Base-by-base conservation (phyloP, 2,888 invertebrate genomes). In the Gasteruption jaculator region DNA sequence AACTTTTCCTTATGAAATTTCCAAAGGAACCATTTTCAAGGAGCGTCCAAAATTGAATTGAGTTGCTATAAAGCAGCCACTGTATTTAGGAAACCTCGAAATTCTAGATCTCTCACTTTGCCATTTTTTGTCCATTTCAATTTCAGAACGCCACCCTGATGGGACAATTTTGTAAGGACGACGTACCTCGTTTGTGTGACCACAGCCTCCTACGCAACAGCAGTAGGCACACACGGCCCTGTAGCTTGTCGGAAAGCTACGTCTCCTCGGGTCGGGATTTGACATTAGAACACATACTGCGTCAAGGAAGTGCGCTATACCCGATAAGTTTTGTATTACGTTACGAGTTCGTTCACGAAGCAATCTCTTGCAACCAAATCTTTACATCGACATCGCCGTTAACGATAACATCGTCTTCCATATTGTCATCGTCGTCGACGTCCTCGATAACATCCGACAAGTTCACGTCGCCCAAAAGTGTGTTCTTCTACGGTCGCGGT, bases 401-500 rank as follows among this genome's bases (percentile, higher is more conserved):
- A 38, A 32, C 52, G 4, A n/a, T n/a, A n/a, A 33, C 51, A 2
- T 46, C 44, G n/a, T 40, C 45, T 11, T 36, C 40, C 3, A 36
- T 49, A 5, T 16, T 30, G 3, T 26, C 41, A 40, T 46, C 52
- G 11, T n/a, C 43, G 1, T 48, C 46, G 5, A 26, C 44, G 6
- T 43, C 43, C 4, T 46, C 49, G 2, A 46, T 51, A 14, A 61
- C 62, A 12, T 45, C 76, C 10, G 82, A 84, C 11, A 74, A 77
- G 56, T 85, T 88, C 65, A 79, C 81, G 62, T 86, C 87, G 19
- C 87, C 88, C 5, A 78, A 82, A 56, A 87, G 86, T 54, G 86
- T 88, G 38, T 89, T 90, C 71, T 81, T 86, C 61, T 90, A 84
- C 61, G 89, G 89, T 2, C 76, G 89, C 54, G 90, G 89, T 10